These are phyloP conservation scores for Tapirus indicus DNA, from an alignment of 2,797 vertebrate species.

Conservation along the genomic window DNA sequence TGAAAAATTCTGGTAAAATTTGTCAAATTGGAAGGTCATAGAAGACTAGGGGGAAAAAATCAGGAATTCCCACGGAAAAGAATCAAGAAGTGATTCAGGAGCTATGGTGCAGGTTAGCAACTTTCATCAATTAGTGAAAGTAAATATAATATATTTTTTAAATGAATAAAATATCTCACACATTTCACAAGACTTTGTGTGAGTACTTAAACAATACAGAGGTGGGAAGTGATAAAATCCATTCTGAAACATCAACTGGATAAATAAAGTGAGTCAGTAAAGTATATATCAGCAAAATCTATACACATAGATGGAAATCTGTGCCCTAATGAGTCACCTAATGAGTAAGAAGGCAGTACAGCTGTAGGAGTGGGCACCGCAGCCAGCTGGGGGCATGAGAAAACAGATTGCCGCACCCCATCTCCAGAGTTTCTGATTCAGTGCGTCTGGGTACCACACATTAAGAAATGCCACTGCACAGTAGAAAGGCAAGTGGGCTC, in stretches of 20 bases:
- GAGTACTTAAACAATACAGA: not conserved
- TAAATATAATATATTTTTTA: not conserved
- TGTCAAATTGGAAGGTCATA: not conserved
- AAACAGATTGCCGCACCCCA: fast-evolving
- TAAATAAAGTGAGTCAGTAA: not conserved
- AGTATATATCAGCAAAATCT: not conserved
- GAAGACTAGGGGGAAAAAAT: not conserved
- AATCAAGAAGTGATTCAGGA: not conserved
- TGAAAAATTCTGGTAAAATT: not conserved
- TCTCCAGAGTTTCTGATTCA: fast-evolving
- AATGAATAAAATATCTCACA: not conserved
- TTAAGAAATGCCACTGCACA: fast-evolving
- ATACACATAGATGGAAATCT: fast-evolving
- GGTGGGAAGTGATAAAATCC: not conserved
- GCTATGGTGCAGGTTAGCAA: too few species aligned
- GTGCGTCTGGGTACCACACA: fast-evolving
- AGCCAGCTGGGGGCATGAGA: not conserved
- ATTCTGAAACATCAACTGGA: not conserved
- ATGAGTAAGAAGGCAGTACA: too few species aligned
- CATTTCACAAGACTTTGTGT: not conserved
- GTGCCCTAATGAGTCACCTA: too few species aligned
- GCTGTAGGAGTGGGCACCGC: fast-evolving
- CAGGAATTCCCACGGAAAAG: not conserved
- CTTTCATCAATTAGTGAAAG: not conserved
- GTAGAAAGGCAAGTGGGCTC: not conserved